Conservation (phyloP, 2,888 invertebrate species). For the Proisotoma minuta region DNA sequence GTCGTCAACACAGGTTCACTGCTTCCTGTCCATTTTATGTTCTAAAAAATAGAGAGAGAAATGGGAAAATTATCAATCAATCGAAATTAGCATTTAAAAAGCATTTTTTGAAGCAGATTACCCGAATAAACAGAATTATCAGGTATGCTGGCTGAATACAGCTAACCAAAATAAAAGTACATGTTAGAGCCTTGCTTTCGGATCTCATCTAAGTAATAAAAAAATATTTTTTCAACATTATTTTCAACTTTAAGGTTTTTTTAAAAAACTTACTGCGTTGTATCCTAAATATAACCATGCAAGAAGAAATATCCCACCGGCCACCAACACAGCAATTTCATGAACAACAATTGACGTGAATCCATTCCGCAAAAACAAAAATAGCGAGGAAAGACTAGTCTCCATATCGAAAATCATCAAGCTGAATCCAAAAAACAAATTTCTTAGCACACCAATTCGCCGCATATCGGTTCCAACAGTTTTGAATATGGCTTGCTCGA, state of each 20-base stretch:
- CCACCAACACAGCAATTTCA: conserved; percentile 25
- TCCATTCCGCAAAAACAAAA: conserved; percentile 27
- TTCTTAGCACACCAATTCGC: conserved; percentile 30
- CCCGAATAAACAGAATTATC: conserved; percentile 32
- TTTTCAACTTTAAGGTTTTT: too few relatives aligned
- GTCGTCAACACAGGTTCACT: conserved; percentile 26
- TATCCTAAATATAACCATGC: conserved; percentile 31
- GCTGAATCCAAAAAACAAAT: conserved; percentile 33
- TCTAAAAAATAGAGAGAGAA: too few relatives aligned
- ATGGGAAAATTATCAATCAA: background rate
- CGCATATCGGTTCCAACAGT: conserved; percentile 32
- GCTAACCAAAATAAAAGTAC: conserved; percentile 34
- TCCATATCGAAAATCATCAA: conserved; percentile 33
- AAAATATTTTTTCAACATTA: too few relatives aligned
- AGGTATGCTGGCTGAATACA: conserved; percentile 38
- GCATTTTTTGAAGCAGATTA: background rate
- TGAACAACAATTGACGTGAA: conserved; percentile 26
- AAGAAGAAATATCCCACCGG: conserved; percentile 25
- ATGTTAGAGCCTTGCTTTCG: conserved; percentile 33
- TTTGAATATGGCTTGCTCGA: conserved; percentile 34
- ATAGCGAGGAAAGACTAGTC: conserved; percentile 24
- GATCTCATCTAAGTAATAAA: conserved; percentile 38
- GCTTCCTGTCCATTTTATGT: conserved; percentile 27
- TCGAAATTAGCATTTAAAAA: background rate
- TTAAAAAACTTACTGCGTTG: conserved; percentile 26